Evolutionary conservation across 2,113 vertebrate genomes (phyloP).

Genomic region (Neogale vison): DNA sequence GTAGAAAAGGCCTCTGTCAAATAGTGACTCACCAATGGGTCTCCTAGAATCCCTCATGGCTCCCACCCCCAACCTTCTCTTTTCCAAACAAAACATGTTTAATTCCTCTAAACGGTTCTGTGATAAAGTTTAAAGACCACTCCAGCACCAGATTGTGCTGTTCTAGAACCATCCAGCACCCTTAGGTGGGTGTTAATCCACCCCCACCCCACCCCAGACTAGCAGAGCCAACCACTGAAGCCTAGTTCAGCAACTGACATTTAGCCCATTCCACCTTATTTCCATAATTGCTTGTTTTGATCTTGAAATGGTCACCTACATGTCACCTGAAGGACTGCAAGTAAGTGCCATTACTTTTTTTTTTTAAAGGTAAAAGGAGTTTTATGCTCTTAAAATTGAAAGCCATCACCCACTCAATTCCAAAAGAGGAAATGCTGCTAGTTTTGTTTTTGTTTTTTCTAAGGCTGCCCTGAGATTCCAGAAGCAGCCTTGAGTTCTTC

Average conservation of each 20-base stretch:
- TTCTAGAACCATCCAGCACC: not conserved
- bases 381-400: slow-evolving; percentile 34
- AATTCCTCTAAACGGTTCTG: not conserved
- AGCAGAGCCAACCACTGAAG: not conserved
- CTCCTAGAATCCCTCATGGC: not conserved
- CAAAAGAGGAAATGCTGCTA: not conserved
- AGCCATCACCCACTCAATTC: not conserved
- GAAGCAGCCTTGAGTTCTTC: not conserved
- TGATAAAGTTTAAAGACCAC: not conserved
- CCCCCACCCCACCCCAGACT: not conserved
- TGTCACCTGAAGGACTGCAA: not conserved
- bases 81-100: not conserved
- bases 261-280: not conserved
- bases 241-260: not conserved
- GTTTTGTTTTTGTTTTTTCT: not conserved
- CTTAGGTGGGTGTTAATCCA: not conserved
- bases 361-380: not conserved
- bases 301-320: not conserved
- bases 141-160: not conserved
- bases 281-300: not conserved
- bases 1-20: not conserved
- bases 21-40: not conserved
- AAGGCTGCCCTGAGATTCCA: not conserved
- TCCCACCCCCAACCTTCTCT: not conserved
- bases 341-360: not conserved